Conservation (phyloP, 1,140 invertebrate genomes). For the Lamellibrachia luymesi region DNA sequence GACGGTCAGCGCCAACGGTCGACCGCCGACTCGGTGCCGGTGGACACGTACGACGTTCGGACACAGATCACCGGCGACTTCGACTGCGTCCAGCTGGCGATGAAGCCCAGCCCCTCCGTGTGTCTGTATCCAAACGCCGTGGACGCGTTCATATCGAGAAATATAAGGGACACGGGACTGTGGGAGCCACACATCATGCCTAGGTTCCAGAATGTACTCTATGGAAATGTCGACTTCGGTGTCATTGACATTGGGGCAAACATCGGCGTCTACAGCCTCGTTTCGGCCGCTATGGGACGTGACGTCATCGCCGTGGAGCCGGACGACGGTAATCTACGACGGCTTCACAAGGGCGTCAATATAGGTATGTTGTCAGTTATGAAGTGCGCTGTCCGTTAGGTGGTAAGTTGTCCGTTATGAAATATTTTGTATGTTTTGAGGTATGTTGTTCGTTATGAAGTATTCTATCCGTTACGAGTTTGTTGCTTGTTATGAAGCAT, state of each 20-base stretch:
- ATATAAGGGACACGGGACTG: constrained; percentile 24
- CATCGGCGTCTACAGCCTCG: constrained; percentile 33
- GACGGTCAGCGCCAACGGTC: too few species aligned
- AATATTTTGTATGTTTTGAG: background rate
- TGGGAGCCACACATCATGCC: constrained; percentile 31
- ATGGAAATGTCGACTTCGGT: constrained; percentile 19
- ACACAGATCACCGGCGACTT: background rate
- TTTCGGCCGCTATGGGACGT: constrained; percentile 34
- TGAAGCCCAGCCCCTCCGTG: background rate
- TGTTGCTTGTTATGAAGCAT: too few species aligned
- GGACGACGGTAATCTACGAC: constrained; percentile 23
- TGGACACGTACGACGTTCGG: background rate
- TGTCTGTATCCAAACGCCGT: constrained; percentile 20
- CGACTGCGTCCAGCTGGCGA: constrained; percentile 17
- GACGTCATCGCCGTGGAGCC: constrained; percentile 36
- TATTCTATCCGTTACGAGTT: too few species aligned
- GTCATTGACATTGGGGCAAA: constrained; percentile 37
- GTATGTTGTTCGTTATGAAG: background rate
- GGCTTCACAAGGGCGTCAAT: constrained; percentile 30
- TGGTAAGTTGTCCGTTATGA: background rate
- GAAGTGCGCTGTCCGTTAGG: background rate
- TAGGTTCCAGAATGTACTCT: constrained; percentile 28
- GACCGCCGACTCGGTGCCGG: background rate
- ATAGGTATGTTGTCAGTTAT: constrained; percentile 17
- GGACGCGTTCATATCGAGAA: constrained; percentile 28